Conservation (phyloP, 2,888 invertebrate species). For the Pinctada fucata region DNA sequence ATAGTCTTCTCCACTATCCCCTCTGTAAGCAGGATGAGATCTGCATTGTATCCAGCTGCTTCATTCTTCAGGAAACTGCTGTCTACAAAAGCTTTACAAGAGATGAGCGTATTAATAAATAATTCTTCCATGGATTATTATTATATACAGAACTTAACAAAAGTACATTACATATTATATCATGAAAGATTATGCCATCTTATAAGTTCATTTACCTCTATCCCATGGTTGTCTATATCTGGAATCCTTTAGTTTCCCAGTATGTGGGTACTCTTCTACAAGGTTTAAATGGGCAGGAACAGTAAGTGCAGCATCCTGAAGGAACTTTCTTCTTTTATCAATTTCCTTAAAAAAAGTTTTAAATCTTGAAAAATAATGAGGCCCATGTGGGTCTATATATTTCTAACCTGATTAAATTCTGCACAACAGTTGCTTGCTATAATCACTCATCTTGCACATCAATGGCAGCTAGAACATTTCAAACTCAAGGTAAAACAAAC, state of each 20-base stretch:
- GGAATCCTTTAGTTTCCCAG: constrained; percentile 13
- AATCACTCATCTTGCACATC: too few relatives aligned
- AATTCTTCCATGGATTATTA: not conserved
- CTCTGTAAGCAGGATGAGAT: not conserved
- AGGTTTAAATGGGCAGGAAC: constrained; percentile 32
- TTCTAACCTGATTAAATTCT: too few relatives aligned
- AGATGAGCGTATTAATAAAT: not conserved
- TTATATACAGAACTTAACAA: not conserved
- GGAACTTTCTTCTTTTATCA: constrained; percentile 12
- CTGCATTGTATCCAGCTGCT: not conserved
- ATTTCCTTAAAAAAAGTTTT: constrained; percentile 18
- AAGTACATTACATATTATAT: not conserved
- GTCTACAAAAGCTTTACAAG: not conserved
- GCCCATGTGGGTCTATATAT: too few relatives aligned
- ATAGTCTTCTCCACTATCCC: too few relatives aligned
- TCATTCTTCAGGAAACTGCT: not conserved
- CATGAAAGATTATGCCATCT: not conserved
- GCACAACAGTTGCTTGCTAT: too few relatives aligned
- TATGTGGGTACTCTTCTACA: constrained; percentile 22
- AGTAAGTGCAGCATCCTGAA: constrained; percentile 20
- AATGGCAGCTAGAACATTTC: too few relatives aligned
- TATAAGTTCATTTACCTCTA: constrained; percentile 14
- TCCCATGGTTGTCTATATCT: constrained; percentile 31
- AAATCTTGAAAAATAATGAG: too few relatives aligned
- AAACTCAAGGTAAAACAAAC: too few relatives aligned